These are phyloP conservation scores for Falco concolor DNA, from an alignment of 2,797 vertebrate species.

Conservation along the genomic window DNA sequence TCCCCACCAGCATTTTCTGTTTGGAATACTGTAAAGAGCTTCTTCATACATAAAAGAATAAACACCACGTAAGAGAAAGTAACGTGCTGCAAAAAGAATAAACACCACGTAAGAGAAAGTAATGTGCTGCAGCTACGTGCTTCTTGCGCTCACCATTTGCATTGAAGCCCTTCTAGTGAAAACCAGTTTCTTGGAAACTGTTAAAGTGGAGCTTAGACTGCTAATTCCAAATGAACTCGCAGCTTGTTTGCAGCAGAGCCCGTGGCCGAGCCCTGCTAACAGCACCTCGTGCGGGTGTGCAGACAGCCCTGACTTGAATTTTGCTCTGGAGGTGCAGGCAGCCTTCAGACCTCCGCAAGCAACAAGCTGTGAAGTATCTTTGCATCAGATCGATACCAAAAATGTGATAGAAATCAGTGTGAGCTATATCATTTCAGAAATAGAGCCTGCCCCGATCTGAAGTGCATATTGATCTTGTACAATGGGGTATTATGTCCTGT, in stretches of 20 bases:
- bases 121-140: not conserved
- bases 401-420: conserved; percentile 49
- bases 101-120: not conserved
- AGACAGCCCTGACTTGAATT: conserved; percentile 41
- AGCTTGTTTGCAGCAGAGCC: conserved; percentile 3
- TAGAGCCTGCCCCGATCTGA: not conserved
- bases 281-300: not conserved
- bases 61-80: not conserved
- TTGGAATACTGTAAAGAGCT: not conserved
- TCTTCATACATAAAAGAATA: not conserved
- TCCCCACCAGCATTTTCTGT: not conserved
- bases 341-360: not conserved
- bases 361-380: conserved; percentile 12
- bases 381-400: conserved; percentile 49
- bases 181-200: not conserved
- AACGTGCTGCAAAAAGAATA: not conserved
- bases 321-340: conserved; percentile 7
- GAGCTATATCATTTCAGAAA: conserved; percentile 20
- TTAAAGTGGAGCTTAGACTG: not conserved
- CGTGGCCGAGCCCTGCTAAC: conserved; percentile 11
- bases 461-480: conserved; percentile 31
- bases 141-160: not conserved
- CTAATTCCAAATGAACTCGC: conserved; percentile 1
- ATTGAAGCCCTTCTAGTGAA: not conserved
- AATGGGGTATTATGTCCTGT: conserved; percentile 14